Evolutionary conservation across 2,797 vertebrate species (phyloP).

Genomic region (Saxicola maurus): DNA sequence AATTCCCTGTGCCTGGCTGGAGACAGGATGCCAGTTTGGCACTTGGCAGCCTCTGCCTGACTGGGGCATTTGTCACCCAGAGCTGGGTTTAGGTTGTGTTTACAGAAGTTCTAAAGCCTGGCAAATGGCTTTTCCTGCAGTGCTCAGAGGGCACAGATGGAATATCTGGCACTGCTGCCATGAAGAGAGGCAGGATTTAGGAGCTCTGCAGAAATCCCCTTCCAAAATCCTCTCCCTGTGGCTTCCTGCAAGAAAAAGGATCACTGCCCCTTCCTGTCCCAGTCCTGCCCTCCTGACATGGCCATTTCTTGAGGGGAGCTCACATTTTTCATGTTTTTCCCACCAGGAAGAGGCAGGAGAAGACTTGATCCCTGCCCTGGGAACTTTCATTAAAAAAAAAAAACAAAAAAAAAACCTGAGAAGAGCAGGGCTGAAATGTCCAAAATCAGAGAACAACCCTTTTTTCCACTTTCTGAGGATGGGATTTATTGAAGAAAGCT

Average conservation of each 20-base stretch:
- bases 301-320: fast-evolving
- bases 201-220: not conserved
- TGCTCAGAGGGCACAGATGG: not conserved
- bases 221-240: not conserved
- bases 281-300: not conserved
- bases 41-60: not conserved
- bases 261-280: not conserved
- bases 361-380: not conserved
- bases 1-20: not conserved
- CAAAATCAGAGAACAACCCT: not conserved
- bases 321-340: not conserved
- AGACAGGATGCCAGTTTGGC: conserved; percentile 17
- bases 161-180: not conserved
- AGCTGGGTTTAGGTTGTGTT: not conserved
- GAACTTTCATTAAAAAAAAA: not conserved
- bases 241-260: not conserved
- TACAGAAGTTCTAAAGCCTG: not conserved
- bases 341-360: not conserved
- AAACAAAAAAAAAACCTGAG: not conserved
- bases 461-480: not conserved
- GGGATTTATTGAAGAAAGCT: conserved; percentile 15
- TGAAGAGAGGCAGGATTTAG: not conserved
- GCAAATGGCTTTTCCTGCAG: not conserved
- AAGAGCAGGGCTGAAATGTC: not conserved
- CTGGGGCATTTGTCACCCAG: conserved; percentile 21